Evolutionary conservation across 2,113 vertebrate species (phyloP).

Genomic region (Saccopteryx leptura): DNA sequence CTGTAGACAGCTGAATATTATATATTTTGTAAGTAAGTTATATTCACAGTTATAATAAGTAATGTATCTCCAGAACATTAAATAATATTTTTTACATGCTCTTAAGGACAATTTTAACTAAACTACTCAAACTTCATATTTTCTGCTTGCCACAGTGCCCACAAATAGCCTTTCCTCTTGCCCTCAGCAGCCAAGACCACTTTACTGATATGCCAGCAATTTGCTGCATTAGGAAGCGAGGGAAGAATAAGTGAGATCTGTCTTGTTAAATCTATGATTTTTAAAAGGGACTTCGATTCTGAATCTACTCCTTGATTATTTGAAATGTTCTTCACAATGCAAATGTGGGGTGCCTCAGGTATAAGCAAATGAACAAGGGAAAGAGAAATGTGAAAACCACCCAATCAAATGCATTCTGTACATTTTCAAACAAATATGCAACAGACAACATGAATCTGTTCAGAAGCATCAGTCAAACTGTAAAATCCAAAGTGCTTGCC

Average conservation of each 20-base stretch:
- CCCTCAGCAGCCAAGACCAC: background rate
- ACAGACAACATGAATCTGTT: conserved; percentile 51
- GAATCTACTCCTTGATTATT: conserved; percentile 74
- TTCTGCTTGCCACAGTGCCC: background rate
- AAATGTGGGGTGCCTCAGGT: conserved; percentile 61
- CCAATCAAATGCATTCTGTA: background rate
- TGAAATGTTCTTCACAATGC: conserved; percentile 77
- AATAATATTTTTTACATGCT: conserved; percentile 38
- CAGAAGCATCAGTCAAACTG: conserved; percentile 71
- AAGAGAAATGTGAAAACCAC: conserved; percentile 57
- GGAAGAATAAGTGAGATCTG: background rate
- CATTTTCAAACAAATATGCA: conserved; percentile 70
- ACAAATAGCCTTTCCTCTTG: conserved; percentile 45
- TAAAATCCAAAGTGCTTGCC: conserved; percentile 58
- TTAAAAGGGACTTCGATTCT: conserved; percentile 49
- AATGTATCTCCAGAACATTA: conserved; percentile 34
- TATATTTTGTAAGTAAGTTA: conserved; percentile 58
- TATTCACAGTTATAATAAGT: background rate
- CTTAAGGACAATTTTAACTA: conserved; percentile 54
- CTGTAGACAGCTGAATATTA: conserved; percentile 13
- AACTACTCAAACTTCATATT: background rate
- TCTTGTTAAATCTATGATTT: conserved; percentile 44
- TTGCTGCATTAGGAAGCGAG: conserved; percentile 42
- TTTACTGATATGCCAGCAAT: background rate
- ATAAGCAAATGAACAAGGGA: conserved; percentile 67